Evolutionary conservation across 2,888 invertebrate genomes (phyloP).

Genomic region (Diaperis boleti): DNA sequence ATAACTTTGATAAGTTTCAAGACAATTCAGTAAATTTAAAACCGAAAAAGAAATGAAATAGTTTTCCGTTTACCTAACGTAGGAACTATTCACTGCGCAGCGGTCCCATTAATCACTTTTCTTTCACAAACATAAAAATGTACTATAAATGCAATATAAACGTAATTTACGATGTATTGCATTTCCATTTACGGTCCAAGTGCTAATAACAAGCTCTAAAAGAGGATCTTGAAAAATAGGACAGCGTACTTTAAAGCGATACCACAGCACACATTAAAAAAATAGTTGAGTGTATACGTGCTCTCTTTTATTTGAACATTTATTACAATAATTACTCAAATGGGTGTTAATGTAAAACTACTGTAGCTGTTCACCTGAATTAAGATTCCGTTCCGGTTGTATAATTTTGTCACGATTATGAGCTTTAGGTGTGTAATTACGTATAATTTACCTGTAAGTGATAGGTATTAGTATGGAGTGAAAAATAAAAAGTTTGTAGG

Average conservation of each 20-base stretch:
- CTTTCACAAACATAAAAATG: too few species aligned
- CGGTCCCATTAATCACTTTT: too few species aligned
- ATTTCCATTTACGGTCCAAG: conserved; percentile 7
- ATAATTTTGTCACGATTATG: too few species aligned
- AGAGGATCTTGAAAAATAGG: background rate
- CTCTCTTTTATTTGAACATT: conserved; percentile 14
- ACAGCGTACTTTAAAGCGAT: background rate
- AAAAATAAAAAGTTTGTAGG: background rate
- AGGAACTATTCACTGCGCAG: too few species aligned
- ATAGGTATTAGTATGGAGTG: background rate
- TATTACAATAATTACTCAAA: conserved; percentile 8
- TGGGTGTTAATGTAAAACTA: conserved; percentile 3
- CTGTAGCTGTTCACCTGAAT: conserved; percentile 9
- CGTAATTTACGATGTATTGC: background rate
- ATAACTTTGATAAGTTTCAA: too few species aligned
- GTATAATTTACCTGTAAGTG: background rate
- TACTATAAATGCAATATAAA: conserved; percentile 1
- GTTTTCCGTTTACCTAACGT: too few species aligned
- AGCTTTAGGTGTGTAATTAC: background rate
- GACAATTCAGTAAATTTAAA: too few species aligned
- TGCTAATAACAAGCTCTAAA: conserved; percentile 3
- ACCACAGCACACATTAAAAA: too few species aligned
- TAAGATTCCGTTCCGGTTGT: too few species aligned
- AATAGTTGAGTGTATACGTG: too few species aligned
- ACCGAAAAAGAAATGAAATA: too few species aligned